Conservation (phyloP, 2,888 invertebrate genomes). For the Scotopteryx bipunctaria region DNA sequence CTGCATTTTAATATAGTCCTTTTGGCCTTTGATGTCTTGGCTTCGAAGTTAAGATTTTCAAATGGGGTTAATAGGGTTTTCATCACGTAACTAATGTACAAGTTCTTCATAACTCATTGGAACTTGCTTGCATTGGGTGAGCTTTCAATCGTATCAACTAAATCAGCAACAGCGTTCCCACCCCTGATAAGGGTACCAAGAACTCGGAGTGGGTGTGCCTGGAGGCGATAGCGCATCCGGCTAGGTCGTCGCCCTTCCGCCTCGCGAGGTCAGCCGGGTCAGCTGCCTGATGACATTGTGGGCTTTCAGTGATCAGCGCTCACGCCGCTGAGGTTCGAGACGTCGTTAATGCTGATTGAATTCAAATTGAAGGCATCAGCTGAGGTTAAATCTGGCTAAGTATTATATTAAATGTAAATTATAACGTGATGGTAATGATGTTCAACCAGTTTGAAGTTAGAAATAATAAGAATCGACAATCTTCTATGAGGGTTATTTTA, state of each 20-base stretch:
- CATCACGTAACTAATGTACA: too few relatives aligned
- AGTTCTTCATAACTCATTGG: not conserved
- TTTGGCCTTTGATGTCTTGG: not conserved
- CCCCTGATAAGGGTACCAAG: constrained; percentile 31
- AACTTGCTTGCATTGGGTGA: not conserved
- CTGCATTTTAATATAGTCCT: not conserved
- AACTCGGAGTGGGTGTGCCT: constrained; percentile 44
- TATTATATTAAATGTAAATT: too few relatives aligned
- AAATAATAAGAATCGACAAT: too few relatives aligned
- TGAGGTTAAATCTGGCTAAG: too few relatives aligned
- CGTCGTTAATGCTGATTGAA: too few relatives aligned
- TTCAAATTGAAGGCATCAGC: too few relatives aligned
- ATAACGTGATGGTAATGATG: too few relatives aligned
- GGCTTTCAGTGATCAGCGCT: constrained; percentile 25
- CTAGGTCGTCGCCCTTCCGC: constrained; percentile 74
- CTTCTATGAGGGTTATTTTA: too few relatives aligned
- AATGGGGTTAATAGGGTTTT: too few relatives aligned
- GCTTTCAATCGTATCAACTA: not conserved
- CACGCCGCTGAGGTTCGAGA: not conserved
- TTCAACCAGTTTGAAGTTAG: too few relatives aligned
- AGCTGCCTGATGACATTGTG: constrained; percentile 24
- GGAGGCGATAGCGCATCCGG: constrained; percentile 65
- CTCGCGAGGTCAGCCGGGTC: constrained; percentile 57
- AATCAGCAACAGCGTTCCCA: constrained; percentile 17
- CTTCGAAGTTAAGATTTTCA: not conserved